Evolutionary conservation across 1,140 invertebrate genomes (phyloP), one percentile per base, ranked within the genome.

Genomic region (Diabrotica virgifera): DNA sequence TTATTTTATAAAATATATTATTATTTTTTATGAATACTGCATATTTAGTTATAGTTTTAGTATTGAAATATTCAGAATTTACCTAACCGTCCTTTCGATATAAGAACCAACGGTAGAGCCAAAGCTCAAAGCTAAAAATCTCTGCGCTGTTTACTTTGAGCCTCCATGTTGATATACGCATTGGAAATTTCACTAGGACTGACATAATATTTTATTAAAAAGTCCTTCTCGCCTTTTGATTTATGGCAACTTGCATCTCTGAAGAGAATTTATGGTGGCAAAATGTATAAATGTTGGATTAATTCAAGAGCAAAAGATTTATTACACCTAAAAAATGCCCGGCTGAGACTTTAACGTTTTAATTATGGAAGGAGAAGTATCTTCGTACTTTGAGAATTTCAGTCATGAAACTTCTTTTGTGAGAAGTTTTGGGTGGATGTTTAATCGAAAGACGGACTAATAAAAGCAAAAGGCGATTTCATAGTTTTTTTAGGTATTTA

Each of bases 261-360:
- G 40, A 46, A 46, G 8, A 5, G 8, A n/a, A 46, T 46, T 46
- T 46, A 46, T 46, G 40, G 40, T n/a, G 40, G 40, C 40, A 46
- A 46, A 46, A 46, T 46, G 40, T 46, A 10, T n/a, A 46, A 46
- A 46, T 46, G 40, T 8, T 46, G n/a, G 40, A 46, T 46, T 46
- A 46, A 46, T 46, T 46, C 40, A 46, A 46, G n/a, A 46, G 40
- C n/a, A 46, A 46, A 46, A 46, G 40, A 46, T 46, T 46, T 46
- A 46, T 46, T 8, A 46, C 40, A 46, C n/a, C n/a, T 46, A 46
- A 46, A 46, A 46, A 46, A 46, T 5, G 8, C 40, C n/a, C 24
- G 24, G 24, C 24, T 24, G 24, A 24, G 24, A 46, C 40, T 46
- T 8, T n/a, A 46, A 46, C 40, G 40, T 46, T 46, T 46, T 46